Percentiles rank a stretch among this genome's conserved stretches.
Evolutionary conservation across 2,113 vertebrate genomes (phyloP).

Genomic region (Chrysochloris asiatica): DNA sequence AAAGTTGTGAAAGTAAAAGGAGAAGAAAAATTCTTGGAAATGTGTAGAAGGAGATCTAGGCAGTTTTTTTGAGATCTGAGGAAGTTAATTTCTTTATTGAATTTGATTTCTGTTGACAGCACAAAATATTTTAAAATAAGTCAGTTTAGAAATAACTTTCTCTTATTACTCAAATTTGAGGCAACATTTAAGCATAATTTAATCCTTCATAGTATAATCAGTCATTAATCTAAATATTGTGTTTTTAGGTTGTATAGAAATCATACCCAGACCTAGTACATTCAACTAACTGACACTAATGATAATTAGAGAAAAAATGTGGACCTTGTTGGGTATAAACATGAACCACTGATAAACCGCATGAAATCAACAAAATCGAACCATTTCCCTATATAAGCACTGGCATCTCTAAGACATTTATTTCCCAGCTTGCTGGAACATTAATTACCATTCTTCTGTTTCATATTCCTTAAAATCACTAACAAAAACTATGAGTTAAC

Average conservation of each 20-base stretch:
- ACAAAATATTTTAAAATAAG: conserved; percentile 1
- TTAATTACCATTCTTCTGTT: not conserved
- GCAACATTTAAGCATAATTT: not conserved
- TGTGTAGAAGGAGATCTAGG: not conserved
- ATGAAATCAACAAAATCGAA: not conserved
- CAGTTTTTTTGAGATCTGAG: not conserved
- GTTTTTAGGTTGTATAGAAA: not conserved
- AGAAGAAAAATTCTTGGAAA: not conserved
- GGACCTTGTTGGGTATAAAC: not conserved
- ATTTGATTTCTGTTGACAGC: not conserved
- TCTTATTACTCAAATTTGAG: not conserved
- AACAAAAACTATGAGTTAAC: not conserved
- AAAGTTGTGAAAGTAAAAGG: not conserved
- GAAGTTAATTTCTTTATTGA: not conserved
- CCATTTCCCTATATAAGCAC: not conserved
- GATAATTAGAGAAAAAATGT: not conserved
- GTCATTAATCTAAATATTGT: not conserved
- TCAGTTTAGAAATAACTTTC: not conserved
- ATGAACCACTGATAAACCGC: not conserved
- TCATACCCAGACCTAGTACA: not conserved
- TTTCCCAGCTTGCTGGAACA: not conserved
- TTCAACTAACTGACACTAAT: not conserved
- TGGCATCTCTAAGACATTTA: not conserved
- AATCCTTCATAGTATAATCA: not conserved
- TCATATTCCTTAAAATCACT: conserved; percentile 5